phyloP scores from a whole-genome alignment of 2,797 vertebrate genomes.

The Lithobates pipiens region DNA sequence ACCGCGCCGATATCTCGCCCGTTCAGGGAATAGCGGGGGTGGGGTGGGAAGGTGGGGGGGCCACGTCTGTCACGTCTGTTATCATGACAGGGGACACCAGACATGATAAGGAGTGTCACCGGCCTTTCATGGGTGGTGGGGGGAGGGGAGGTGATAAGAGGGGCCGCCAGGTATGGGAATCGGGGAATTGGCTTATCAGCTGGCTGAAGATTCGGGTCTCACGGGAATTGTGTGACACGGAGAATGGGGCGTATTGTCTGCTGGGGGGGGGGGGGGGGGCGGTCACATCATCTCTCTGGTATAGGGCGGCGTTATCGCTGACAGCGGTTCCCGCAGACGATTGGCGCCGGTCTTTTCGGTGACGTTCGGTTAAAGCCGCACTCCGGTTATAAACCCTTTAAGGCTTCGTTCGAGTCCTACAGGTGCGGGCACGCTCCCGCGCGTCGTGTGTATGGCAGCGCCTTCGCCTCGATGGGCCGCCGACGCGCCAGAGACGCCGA shows the following conservation, averaged over 20 bases:
- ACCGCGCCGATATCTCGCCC: constrained; percentile 8
- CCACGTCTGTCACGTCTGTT: constrained; percentile 56
- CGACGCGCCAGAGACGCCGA: too few species aligned
- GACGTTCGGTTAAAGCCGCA: too few species aligned
- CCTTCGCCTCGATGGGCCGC: too few species aligned
- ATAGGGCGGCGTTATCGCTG: neutral
- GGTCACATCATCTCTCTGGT: constrained; percentile 11
- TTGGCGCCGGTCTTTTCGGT: too few species aligned
- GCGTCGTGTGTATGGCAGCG: too few species aligned
- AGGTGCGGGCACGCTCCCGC: too few species aligned
- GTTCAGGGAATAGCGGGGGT: neutral
- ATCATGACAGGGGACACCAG: constrained; percentile 14
- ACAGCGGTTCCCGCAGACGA: too few species aligned
- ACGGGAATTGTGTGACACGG: constrained; percentile 46
- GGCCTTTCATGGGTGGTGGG: constrained; percentile 39
- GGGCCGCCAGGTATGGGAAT: constrained; percentile 13
- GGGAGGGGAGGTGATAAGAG: constrained; percentile 29
- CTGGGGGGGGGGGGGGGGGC: neutral
- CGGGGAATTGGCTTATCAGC: neutral
- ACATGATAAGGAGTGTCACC: constrained; percentile 14
- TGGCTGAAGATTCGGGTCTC: constrained; percentile 24
- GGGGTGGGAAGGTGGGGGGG: constrained; percentile 11
- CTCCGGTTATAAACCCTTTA: too few species aligned
- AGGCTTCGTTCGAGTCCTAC: too few species aligned
- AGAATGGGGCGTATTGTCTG: constrained; percentile 48